Evolutionary conservation across 2,797 vertebrate species (phyloP).

Genomic region (Bufotes viridis): DNA sequence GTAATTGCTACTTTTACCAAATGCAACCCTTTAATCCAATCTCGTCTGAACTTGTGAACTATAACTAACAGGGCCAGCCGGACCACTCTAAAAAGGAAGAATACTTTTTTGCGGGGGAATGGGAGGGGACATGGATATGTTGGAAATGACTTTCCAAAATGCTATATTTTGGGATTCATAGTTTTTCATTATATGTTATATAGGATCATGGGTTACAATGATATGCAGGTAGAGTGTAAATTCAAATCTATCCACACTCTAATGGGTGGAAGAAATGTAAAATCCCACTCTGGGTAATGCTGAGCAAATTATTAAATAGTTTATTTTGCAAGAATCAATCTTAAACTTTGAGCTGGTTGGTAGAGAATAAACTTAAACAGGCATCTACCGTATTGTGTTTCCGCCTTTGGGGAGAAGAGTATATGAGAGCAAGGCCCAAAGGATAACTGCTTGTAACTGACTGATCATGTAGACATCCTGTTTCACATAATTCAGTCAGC

Average conservation of each 20-base stretch:
- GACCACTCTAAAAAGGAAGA: not conserved
- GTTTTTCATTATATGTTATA: not conserved
- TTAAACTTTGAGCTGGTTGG: not conserved
- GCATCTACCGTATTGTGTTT: slow-evolving; percentile 31
- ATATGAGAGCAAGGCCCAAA: slow-evolving; percentile 32
- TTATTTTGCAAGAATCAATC: not conserved
- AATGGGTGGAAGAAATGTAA: not conserved
- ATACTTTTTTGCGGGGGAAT: not conserved
- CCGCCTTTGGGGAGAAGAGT: slow-evolving; percentile 26
- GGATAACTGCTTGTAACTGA: slow-evolving; percentile 29
- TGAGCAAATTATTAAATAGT: not conserved
- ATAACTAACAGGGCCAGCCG: too few species aligned
- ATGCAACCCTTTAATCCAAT: too few species aligned
- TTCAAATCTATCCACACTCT: not conserved
- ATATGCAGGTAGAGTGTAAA: not conserved
- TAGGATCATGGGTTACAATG: not conserved
- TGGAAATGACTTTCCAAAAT: not conserved
- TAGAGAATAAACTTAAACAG: slow-evolving; percentile 13
- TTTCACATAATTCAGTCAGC: slow-evolving; percentile 57
- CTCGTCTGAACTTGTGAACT: too few species aligned
- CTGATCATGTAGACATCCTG: slow-evolving; percentile 39
- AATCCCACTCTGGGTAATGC: not conserved
- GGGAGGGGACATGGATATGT: not conserved
- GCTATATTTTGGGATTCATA: not conserved
- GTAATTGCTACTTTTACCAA: too few species aligned